Evolutionary conservation across 1,140 invertebrate species (phyloP), one percentile per base, ranked within the genome.

Genomic region (Rhagoletis pomonella): DNA sequence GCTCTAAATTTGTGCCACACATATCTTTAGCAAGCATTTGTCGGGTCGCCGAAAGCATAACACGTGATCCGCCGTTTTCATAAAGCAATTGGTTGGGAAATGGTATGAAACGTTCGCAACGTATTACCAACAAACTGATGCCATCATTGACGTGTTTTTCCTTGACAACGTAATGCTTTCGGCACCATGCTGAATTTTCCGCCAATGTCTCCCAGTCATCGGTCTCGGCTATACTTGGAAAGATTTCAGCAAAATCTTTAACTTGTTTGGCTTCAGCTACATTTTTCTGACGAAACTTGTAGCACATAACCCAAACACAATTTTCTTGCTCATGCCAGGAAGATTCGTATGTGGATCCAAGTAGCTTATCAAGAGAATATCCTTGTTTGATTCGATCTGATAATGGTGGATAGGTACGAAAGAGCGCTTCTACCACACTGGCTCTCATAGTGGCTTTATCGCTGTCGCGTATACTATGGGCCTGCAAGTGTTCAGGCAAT

Each of bases 1-100:
- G 73, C 86, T 92, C 90, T 39, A 92, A 67, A 81, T 92, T 91
- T 17, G 86, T 90, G n/a, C 88, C 87, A 2, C 91, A 62, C 91
- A 92, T 92, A 86, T 92, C 90, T 1, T 88, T 89, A 81, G 89
- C 89, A 6, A 92, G 89, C 39, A 92, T 65, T 59, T 92, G 90
- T 2, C 90, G 88, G 1, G 89, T 90, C 0, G 88, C 89, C 17
- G 67, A 87, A 0, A 92, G 84, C 1, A 90, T 89, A 29, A 88
- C 89, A 1, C 88, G 87, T 0, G 89, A 59, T 0, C 89, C 59
- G 44, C 89, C 87, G 50, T 84, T 65, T 47, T 67, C 77, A 65
- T 91, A 92, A 39, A 89, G 73, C 10, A 92, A 42, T 17, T 89
- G 88, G 0, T 81, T 39, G 1, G 90, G 90, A 4, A 90, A 89